Base-by-base conservation (phyloP, 2,888 invertebrate genomes). In the Camponotus fellah region DNA sequence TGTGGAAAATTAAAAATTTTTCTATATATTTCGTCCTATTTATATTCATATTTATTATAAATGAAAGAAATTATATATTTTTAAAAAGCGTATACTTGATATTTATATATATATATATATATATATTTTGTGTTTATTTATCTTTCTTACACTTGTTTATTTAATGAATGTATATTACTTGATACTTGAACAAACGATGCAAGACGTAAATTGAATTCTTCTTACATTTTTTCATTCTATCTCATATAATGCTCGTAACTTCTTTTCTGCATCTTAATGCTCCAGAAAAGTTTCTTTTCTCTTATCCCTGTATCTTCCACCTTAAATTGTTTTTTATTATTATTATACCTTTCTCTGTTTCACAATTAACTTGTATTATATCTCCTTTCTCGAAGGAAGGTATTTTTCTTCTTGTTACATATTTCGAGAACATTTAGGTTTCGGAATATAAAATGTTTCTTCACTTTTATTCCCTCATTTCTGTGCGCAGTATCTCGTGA, bases 261-360 rank as follows among this genome's bases (percentile, higher is more conserved):
- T 79, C 79, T 79, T 71, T 71, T 71, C 37, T 26, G 79, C 60
- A 71, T 60, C 71, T 79, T 71, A 79, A 79, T 71, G 46, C 37
- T 26, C 26, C 60, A 12, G 58, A 43, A 34, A 80, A 80, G 53
- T 80, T 80, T 80, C 71, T 60, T 62, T 71, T 60, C 79, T 60
- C 71, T 80, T 80, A 62, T n/a, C 21, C 21, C 34, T 49, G 60
- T 72, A 71, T 34, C 12, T 69, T 26, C 9, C 26, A 37, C 60
- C 72, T 71, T 62, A 80, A 80, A 80, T 80, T 80, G 79, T 80
- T 80, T 80, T 60, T 80, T 80, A 79, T 46, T 79, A 71, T 80
- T 79, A 79, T 80, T 80, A 80, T 80, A 71, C 37, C 60, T 71
- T 80, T 34, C 71, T 71, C 72, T 80, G 71, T 80, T 80, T 80